These are phyloP conservation scores for Mactra quadrangularis DNA, from an alignment of 1,140 invertebrate species.

Conservation along the genomic window DNA sequence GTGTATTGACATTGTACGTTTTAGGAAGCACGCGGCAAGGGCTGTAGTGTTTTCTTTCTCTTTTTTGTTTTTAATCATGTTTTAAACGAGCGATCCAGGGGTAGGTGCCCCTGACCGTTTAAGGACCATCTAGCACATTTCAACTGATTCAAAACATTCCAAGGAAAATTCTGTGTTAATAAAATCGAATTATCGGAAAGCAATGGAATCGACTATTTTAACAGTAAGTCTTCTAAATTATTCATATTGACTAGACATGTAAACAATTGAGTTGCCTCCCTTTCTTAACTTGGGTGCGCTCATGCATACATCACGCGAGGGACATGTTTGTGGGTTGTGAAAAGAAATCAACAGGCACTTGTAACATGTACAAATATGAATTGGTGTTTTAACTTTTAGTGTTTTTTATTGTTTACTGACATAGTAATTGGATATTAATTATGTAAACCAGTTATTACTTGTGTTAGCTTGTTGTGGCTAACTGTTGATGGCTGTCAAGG, in stretches of 20 bases:
- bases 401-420: constrained; percentile 1
- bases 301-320: not conserved
- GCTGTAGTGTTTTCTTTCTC: constrained; percentile 43
- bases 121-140: constrained; percentile 18
- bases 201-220: constrained; percentile 28
- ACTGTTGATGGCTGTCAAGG: too few relatives aligned
- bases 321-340: not conserved
- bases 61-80: constrained; percentile 37
- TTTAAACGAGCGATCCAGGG: constrained; percentile 39
- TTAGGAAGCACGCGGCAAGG: constrained; percentile 46
- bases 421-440: constrained; percentile 27
- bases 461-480: too few relatives aligned
- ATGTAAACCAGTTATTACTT: not conserved
- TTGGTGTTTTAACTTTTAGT: not conserved
- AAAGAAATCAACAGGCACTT: too few relatives aligned
- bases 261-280: constrained; percentile 19
- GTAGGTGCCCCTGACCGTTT: constrained; percentile 45
- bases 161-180: not conserved
- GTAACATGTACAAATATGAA: too few relatives aligned
- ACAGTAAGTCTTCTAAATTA: constrained; percentile 19
- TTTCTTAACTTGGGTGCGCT: not conserved
- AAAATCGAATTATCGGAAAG: not conserved
- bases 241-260: not conserved
- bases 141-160: constrained; percentile 10
- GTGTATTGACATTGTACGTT: not conserved